Evolutionary conservation across 2,888 invertebrate species (phyloP).

Genomic region (Catocala sponsa): DNA sequence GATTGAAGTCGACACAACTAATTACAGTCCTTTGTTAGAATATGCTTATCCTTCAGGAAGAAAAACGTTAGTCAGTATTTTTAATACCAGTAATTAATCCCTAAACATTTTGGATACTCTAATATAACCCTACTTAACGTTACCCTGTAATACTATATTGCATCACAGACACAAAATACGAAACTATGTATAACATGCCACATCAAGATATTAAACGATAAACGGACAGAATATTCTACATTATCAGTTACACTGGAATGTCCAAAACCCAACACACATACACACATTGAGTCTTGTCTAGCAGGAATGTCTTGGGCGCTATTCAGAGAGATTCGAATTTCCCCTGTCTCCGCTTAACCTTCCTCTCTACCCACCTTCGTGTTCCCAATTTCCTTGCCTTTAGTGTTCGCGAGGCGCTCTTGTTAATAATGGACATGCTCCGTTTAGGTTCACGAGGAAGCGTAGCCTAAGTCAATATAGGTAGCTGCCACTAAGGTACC

Average conservation of each 20-base stretch:
- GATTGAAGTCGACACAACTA: too few relatives aligned
- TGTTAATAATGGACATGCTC: conserved; percentile 22
- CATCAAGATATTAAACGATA: too few relatives aligned
- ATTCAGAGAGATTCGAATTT: conserved; percentile 24
- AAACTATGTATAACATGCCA: too few relatives aligned
- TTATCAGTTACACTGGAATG: conserved; percentile 5
- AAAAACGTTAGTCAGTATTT: too few relatives aligned
- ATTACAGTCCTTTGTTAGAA: too few relatives aligned
- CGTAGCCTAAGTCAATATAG: conserved; percentile 16
- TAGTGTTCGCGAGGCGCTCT: conserved; percentile 15
- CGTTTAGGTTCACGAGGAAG: conserved; percentile 12
- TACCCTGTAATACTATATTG: too few relatives aligned
- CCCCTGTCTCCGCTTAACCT: conserved; percentile 12
- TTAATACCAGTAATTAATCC: conserved; percentile 2
- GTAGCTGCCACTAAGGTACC: neutral
- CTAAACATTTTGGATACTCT: conserved; percentile 1
- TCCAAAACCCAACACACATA: neutral
- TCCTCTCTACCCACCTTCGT: conserved; percentile 1
- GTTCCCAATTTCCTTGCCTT: conserved; percentile 44
- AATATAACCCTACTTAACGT: too few relatives aligned
- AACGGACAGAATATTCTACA: neutral
- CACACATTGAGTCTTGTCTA: conserved; percentile 12
- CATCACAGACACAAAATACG: too few relatives aligned
- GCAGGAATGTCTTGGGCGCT: conserved; percentile 11
- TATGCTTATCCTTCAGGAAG: too few relatives aligned